Percentiles rank a stretch among this genome's conserved stretches.
Evolutionary conservation across 2,888 invertebrate species (phyloP).

Genomic region (Drosophila recens): DNA sequence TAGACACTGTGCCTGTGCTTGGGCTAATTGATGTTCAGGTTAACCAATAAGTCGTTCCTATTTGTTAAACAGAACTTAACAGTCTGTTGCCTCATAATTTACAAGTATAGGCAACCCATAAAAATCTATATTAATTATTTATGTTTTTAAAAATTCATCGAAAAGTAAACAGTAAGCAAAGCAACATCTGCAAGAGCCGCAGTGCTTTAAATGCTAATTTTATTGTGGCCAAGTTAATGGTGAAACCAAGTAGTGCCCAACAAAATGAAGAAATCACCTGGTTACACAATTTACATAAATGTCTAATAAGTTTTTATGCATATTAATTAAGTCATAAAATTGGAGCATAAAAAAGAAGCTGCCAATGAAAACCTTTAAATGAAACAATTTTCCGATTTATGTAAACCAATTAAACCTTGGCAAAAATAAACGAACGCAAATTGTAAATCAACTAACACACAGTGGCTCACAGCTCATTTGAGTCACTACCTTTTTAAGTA

Average conservation of each 20-base stretch:
- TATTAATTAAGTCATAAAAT: conserved; percentile 66
- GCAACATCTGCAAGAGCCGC: conserved; percentile 44
- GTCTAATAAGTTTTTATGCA: conserved; percentile 70
- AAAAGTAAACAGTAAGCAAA: conserved; percentile 71
- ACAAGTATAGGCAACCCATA: conserved; percentile 12
- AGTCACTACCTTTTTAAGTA: too few relatives aligned
- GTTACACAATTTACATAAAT: conserved; percentile 72
- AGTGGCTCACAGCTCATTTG: too few relatives aligned
- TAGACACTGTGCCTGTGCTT: conserved; percentile 43
- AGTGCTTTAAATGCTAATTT: conserved; percentile 72
- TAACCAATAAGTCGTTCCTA: conserved; percentile 15
- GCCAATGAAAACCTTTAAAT: conserved; percentile 16
- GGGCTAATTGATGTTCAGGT: conserved; percentile 22
- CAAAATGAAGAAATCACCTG: conserved; percentile 75
- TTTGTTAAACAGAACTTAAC: conserved; percentile 12
- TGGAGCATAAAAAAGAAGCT: conserved; percentile 9
- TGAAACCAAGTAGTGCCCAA: conserved; percentile 26
- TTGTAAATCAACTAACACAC: conserved; percentile 23
- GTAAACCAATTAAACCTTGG: conserved; percentile 5
- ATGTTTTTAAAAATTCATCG: conserved; percentile 47
- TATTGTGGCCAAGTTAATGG: conserved; percentile 66
- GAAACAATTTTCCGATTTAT: conserved; percentile 37
- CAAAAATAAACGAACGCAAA: conserved; percentile 42
- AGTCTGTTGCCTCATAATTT: conserved; percentile 30
- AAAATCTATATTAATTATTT: conserved; percentile 22